Evolutionary conservation across 2,113 vertebrate species (phyloP).

Genomic region (Scatophagus argus): DNA sequence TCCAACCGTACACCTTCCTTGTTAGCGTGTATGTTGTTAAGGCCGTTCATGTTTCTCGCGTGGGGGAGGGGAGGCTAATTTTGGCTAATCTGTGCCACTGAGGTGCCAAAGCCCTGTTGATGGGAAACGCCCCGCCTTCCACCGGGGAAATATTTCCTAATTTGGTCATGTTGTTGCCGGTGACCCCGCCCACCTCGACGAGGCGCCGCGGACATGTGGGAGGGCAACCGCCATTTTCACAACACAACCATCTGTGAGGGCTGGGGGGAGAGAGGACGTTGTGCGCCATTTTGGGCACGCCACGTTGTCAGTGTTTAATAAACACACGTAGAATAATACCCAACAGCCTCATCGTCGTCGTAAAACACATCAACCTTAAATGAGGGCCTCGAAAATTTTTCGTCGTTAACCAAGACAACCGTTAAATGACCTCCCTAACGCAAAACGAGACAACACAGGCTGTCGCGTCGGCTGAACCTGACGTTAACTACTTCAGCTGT

Average conservation of each 20-base stretch:
- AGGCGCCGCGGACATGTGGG: conserved; percentile 14
- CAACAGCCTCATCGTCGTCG: accelerated
- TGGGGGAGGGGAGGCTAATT: conserved; percentile 26
- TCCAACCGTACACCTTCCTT: not conserved
- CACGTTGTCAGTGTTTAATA: conserved; percentile 78
- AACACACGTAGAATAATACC: not conserved
- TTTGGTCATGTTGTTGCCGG: conserved; percentile 74
- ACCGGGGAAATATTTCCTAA: conserved; percentile 74
- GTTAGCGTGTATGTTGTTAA: not conserved
- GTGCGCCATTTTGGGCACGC: conserved; percentile 85
- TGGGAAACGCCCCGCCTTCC: conserved; percentile 48
- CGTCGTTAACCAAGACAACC: accelerated
- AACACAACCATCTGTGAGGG: conserved; percentile 58
- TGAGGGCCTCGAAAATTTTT: accelerated
- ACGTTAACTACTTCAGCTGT: not conserved
- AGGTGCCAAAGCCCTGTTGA: conserved; percentile 6
- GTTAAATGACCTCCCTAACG: accelerated
- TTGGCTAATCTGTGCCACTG: conserved; percentile 7
- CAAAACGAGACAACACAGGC: not conserved
- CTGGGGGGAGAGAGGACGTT: not conserved
- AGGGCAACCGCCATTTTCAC: conserved; percentile 82
- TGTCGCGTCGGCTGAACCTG: not conserved
- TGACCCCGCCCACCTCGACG: conserved; percentile 58
- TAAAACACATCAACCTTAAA: not conserved
- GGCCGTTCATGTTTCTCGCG: too few relatives aligned